A percentile compares a stretch with the other conserved stretches of the same genome.
These are phyloP conservation scores for Hypsibius dujardini DNA, from an alignment of 1,140 invertebrate genomes.

Conservation along the genomic window DNA sequence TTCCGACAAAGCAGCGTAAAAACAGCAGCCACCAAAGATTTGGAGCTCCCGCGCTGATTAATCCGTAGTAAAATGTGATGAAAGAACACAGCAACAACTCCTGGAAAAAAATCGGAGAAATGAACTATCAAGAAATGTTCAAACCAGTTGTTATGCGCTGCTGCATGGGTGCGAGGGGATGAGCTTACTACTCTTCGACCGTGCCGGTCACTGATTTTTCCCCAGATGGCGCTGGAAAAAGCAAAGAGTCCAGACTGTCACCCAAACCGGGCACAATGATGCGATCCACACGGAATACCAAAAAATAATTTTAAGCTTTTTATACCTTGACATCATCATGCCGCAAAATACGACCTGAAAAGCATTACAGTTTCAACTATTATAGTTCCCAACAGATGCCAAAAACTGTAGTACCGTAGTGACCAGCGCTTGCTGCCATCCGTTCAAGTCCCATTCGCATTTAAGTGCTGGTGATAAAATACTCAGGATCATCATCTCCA, in stretches of 20 bases:
- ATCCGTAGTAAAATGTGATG: constrained; percentile 72
- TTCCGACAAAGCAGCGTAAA: constrained; percentile 72
- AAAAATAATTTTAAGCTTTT: too few relatives aligned
- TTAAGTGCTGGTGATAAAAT: constrained; percentile 77
- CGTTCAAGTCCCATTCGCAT: constrained; percentile 76
- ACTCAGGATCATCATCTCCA: constrained; percentile 93
- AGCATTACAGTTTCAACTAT: constrained; percentile 22
- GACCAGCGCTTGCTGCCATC: constrained; percentile 53
- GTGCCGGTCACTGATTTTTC: constrained; percentile 78
- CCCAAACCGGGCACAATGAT: too few relatives aligned
- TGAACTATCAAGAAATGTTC: too few relatives aligned
- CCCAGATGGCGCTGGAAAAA: constrained; percentile 63
- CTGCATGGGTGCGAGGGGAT: too few relatives aligned
- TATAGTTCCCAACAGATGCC: constrained; percentile 20
- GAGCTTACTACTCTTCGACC: constrained; percentile 65
- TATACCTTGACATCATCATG: constrained; percentile 63
- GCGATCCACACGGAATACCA: too few relatives aligned
- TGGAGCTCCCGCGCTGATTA: constrained; percentile 71
- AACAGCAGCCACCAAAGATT: constrained; percentile 77
- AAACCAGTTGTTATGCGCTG: too few relatives aligned
- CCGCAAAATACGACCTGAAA: constrained; percentile 73
- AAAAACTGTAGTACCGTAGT: constrained; percentile 40
- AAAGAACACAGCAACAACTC: constrained; percentile 68
- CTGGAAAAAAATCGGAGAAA: too few relatives aligned
- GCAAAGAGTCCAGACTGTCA: background rate